Evolutionary conservation across 2,888 invertebrate species (phyloP).

Genomic region (Athetis lepigone): DNA sequence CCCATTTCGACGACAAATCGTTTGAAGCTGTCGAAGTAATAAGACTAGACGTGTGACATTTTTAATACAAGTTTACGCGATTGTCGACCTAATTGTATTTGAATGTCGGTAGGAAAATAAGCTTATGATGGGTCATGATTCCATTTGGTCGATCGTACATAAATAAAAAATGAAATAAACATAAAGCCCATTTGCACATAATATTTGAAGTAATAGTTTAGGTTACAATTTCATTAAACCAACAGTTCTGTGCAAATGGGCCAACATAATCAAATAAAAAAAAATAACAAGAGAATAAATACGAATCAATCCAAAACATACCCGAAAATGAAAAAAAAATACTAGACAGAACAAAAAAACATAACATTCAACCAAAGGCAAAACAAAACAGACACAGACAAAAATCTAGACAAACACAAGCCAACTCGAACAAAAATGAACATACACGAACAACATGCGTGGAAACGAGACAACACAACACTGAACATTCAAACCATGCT

Average conservation of each 20-base stretch:
- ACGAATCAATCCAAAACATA: background rate
- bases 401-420: constrained; percentile 32
- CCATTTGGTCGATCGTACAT: too few species aligned
- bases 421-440: constrained; percentile 23
- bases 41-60: too few species aligned
- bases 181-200: background rate
- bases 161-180: too few species aligned
- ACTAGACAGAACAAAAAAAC: constrained; percentile 42
- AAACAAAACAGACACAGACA: constrained; percentile 35
- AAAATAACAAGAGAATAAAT: background rate
- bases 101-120: too few species aligned
- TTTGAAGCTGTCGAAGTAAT: too few species aligned
- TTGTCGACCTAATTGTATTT: too few species aligned
- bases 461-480: constrained; percentile 38
- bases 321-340: constrained; percentile 27
- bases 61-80: too few species aligned
- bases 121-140: too few species aligned
- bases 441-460: constrained; percentile 32
- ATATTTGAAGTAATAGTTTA: too few species aligned
- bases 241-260: background rate
- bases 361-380: constrained; percentile 43
- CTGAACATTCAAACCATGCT: constrained; percentile 45
- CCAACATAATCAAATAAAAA: background rate
- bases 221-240: background rate
- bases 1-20: too few species aligned